Percentiles rank a stretch among this genome's conserved stretches.
Conservation (phyloP, 1,140 invertebrate species). For the Wasmannia auropunctata region DNA sequence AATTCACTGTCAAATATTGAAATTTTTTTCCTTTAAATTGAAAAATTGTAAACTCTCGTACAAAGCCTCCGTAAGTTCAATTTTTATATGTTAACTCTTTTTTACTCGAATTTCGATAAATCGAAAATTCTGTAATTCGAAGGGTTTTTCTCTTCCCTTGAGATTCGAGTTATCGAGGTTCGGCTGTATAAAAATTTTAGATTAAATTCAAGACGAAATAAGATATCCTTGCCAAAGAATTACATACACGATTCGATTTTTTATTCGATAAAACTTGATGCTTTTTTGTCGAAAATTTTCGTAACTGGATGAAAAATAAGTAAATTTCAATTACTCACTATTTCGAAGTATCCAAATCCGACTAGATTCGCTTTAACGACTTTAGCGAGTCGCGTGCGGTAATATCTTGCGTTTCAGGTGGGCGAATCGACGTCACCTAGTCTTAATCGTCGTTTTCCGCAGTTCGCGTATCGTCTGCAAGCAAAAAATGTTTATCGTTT, state of each 20-base stretch:
- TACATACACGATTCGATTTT: not conserved
- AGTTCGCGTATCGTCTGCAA: constrained; percentile 71
- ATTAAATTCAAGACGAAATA: not conserved
- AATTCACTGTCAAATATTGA: too few species aligned
- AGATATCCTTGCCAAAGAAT: not conserved
- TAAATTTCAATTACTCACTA: constrained; percentile 14
- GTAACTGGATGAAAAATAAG: not conserved
- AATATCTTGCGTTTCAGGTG: not conserved
- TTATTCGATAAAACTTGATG: not conserved
- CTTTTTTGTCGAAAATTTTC: not conserved
- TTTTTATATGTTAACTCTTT: too few species aligned
- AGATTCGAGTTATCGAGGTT: too few species aligned
- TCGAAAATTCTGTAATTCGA: too few species aligned
- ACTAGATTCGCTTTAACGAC: not conserved
- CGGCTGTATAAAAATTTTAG: not conserved
- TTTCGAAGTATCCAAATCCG: not conserved
- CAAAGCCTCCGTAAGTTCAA: too few species aligned
- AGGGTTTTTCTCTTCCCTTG: too few species aligned
- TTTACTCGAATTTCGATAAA: too few species aligned
- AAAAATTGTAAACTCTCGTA: too few species aligned
- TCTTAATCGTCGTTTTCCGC: constrained; percentile 60
- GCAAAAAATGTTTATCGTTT: constrained; percentile 57
- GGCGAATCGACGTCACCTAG: constrained; percentile 48
- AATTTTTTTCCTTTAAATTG: too few species aligned
- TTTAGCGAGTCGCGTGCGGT: not conserved